A percentile compares a stretch with the other conserved stretches of the same genome.
Conservation (phyloP, 2,888 invertebrate species). For the Melangyna quadrimaculata region DNA sequence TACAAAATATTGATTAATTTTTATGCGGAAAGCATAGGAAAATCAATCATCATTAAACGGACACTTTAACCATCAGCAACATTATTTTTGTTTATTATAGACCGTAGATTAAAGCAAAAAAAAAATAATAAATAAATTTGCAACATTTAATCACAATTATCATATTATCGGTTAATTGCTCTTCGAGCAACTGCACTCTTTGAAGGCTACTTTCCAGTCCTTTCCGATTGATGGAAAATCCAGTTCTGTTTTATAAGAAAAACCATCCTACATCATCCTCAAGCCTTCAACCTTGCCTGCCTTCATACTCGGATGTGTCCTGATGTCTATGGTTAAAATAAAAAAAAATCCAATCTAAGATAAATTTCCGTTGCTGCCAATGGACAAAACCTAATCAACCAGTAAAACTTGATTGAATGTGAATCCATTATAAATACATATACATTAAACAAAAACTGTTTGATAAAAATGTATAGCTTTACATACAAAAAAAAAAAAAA, state of each 20-base stretch:
- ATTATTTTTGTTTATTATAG: neutral
- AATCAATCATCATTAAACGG: constrained; percentile 52
- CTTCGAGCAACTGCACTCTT: constrained; percentile 5
- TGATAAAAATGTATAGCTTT: constrained; percentile 14
- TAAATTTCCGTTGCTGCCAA: constrained; percentile 31
- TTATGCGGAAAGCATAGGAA: constrained; percentile 16
- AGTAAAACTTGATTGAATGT: constrained; percentile 68
- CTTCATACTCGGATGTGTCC: neutral
- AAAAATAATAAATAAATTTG: constrained; percentile 8
- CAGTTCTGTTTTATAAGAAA: constrained; percentile 20
- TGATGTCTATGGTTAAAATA: constrained; percentile 41
- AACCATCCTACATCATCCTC: constrained; percentile 31
- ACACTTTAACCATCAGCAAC: constrained; percentile 6
- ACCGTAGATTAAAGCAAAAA: neutral
- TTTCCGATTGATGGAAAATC: constrained; percentile 40
- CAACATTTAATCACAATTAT: constrained; percentile 63
- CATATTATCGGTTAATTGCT: constrained; percentile 63
- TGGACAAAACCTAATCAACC: constrained; percentile 54
- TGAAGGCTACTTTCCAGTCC: constrained; percentile 40
- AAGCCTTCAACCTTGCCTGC: neutral
- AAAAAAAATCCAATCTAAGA: constrained; percentile 10
- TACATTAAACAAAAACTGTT: constrained; percentile 7
- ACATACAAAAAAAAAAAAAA: neutral
- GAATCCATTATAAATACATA: constrained; percentile 42
- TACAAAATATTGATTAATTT: neutral